phyloP scores from a whole-genome alignment of 2,113 vertebrate species.

The Passer montanus region DNA sequence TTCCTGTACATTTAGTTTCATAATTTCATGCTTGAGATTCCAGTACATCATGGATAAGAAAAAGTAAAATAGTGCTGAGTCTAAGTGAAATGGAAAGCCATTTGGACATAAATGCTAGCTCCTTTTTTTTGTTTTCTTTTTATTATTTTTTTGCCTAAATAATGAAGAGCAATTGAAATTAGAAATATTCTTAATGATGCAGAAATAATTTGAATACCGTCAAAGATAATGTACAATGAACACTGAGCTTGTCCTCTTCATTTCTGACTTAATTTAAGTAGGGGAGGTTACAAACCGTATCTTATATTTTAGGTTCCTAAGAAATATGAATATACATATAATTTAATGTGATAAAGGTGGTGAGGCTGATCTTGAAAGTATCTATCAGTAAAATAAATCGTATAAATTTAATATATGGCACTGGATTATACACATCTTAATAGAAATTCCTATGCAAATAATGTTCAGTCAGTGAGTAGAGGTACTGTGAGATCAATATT shows the following conservation, averaged over 20 bases:
- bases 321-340: background rate
- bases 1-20: slow-evolving; percentile 50
- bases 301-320: background rate
- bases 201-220: slow-evolving; percentile 9
- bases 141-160: background rate
- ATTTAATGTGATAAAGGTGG: background rate
- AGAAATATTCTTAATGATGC: background rate
- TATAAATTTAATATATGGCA: background rate
- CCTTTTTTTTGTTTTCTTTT: background rate
- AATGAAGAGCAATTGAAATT: background rate
- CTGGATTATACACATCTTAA: background rate
- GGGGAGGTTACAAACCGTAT: background rate
- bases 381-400: background rate
- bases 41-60: background rate
- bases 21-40: slow-evolving; percentile 55
- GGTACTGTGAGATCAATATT: background rate
- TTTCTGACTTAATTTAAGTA: background rate
- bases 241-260: background rate
- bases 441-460: background rate
- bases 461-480: background rate
- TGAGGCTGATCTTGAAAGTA: background rate
- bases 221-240: background rate
- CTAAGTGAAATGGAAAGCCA: background rate
- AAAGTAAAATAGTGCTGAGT: background rate
- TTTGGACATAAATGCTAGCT: background rate